These are phyloP conservation scores for Sciurus niger DNA, from an alignment of 2,113 vertebrate genomes.

Conservation along the genomic window DNA sequence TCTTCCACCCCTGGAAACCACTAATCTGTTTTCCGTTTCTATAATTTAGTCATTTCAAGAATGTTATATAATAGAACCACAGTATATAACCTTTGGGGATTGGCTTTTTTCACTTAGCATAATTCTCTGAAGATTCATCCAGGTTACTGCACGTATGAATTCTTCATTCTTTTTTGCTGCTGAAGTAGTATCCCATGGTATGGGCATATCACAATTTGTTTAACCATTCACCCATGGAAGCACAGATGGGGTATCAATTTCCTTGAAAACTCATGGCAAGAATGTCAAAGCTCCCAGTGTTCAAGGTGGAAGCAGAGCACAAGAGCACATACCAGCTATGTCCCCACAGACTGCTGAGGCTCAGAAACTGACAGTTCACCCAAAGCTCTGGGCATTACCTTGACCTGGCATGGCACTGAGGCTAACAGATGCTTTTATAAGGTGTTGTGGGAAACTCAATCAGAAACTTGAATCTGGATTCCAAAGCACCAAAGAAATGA, in stretches of 20 bases:
- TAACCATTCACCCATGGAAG: neutral
- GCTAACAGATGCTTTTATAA: conserved; percentile 68
- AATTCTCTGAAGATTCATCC: too few species aligned
- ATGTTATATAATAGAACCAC: too few species aligned
- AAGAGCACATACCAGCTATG: conserved; percentile 33
- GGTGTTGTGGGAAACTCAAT: conserved; percentile 7
- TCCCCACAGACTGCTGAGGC: conserved; percentile 60
- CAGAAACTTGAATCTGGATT: conserved; percentile 70
- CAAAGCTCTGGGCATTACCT: conserved; percentile 60
- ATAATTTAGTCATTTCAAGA: too few species aligned
- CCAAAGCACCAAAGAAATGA: conserved; percentile 57
- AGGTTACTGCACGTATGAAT: neutral
- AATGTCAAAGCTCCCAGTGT: neutral
- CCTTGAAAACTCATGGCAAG: neutral
- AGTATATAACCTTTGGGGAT: too few species aligned
- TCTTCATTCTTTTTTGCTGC: neutral
- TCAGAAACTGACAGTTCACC: neutral
- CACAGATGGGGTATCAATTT: neutral
- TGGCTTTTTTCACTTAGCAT: too few species aligned
- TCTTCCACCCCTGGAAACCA: too few species aligned
- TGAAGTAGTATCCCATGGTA: neutral
- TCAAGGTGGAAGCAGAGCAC: conserved; percentile 1
- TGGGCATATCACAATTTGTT: neutral
- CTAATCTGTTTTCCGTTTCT: too few species aligned
- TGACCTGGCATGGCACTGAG: conserved; percentile 61